A percentile compares a stretch with the other conserved stretches of the same genome.
Evolutionary conservation across 2,888 invertebrate species (phyloP).

Genomic region (Acleris sparsana): DNA sequence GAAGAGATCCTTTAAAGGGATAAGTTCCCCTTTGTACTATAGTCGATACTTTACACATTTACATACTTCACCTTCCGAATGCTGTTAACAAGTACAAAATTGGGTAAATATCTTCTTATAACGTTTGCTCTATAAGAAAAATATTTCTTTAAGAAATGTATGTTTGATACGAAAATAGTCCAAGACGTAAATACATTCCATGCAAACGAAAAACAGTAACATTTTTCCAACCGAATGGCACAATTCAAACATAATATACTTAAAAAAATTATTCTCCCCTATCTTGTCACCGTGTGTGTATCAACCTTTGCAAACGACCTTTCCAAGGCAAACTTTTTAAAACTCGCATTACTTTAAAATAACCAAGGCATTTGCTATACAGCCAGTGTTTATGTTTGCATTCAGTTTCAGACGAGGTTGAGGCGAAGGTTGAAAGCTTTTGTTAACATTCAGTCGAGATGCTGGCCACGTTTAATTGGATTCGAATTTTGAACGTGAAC

Average conservation of each 20-base stretch:
- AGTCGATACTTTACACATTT: background rate
- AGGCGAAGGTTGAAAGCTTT: slow-evolving; percentile 28
- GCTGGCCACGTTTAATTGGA: slow-evolving; percentile 24
- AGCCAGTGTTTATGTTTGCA: slow-evolving; percentile 15
- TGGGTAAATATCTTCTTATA: too few species aligned
- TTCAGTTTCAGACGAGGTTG: slow-evolving; percentile 24
- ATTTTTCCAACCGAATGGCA: too few species aligned
- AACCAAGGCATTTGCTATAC: slow-evolving; percentile 12
- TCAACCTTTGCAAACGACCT: slow-evolving; percentile 9
- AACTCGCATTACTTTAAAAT: slow-evolving; percentile 21
- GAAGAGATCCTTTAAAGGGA: background rate
- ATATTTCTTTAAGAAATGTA: too few species aligned
- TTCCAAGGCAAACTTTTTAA: slow-evolving; percentile 15
- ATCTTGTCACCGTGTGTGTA: background rate
- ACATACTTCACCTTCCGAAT: background rate
- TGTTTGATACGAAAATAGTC: too few species aligned
- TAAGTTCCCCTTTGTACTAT: background rate
- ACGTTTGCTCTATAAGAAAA: too few species aligned
- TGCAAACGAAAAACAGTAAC: too few species aligned
- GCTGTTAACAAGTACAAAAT: too few species aligned
- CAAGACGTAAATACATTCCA: too few species aligned
- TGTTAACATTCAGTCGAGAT: slow-evolving; percentile 30
- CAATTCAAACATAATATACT: too few species aligned
- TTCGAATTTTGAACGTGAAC: slow-evolving; percentile 25
- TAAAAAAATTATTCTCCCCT: background rate